Conservation (phyloP, 2,113 vertebrate species). For the Eublepharis macularius region DNA sequence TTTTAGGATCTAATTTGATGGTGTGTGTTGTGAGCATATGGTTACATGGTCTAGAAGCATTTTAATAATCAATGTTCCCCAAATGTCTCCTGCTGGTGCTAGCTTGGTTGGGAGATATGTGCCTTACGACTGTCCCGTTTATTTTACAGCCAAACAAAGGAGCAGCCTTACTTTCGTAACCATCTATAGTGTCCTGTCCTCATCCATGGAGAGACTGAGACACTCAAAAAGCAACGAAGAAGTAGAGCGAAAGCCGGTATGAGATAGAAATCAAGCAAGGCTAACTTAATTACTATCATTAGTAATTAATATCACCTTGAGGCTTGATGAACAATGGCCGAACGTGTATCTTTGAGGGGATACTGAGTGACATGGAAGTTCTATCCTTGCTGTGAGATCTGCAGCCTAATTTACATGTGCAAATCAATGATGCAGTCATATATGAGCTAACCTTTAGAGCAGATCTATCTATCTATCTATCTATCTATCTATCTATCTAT, state of each 20-base stretch:
- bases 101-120: background rate
- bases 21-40: too few species aligned
- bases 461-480: too few species aligned
- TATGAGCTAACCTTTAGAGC: background rate
- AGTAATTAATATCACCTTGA: too few species aligned
- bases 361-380: background rate
- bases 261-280: background rate
- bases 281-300: too few species aligned
- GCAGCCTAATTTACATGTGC: background rate
- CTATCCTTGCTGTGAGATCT: background rate
- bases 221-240: background rate
- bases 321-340: background rate
- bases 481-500: too few species aligned
- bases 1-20: too few species aligned
- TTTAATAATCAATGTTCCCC: too few species aligned
- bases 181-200: background rate
- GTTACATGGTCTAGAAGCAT: too few species aligned
- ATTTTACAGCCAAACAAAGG: constrained; percentile 5
- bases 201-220: background rate
- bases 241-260: background rate
- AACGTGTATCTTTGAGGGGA: background rate
- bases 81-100: background rate
- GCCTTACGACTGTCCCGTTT: background rate
- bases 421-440: background rate
- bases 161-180: background rate